phyloP scores from a whole-genome alignment of 2,113 vertebrate species.

The Motacilla tschutschensis region DNA sequence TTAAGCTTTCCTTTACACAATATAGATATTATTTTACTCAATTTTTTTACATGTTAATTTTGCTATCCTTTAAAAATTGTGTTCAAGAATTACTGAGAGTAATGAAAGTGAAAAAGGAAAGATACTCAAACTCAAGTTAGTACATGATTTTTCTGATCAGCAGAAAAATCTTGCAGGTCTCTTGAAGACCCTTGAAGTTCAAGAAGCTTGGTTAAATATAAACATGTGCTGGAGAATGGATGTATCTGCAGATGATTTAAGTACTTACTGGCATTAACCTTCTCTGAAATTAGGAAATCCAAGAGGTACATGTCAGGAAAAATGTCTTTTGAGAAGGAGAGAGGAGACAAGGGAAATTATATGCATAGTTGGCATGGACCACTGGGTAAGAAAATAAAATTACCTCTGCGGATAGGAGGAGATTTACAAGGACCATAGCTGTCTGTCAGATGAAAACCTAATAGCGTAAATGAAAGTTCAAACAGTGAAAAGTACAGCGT shows the following conservation, averaged over 20 bases:
- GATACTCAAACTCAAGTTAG: background rate
- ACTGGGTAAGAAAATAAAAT: slow-evolving; percentile 20
- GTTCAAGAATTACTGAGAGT: background rate
- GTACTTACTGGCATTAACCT: background rate
- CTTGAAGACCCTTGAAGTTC: background rate
- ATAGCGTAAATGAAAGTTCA: slow-evolving; percentile 17
- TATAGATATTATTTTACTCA: background rate
- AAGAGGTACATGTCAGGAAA: background rate
- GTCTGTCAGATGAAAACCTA: slow-evolving; percentile 19
- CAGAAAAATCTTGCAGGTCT: background rate
- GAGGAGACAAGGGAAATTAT: background rate
- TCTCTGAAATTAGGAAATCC: slow-evolving; percentile 18
- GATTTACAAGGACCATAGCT: slow-evolving; percentile 12
- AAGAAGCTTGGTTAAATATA: background rate
- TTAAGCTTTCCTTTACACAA: background rate
- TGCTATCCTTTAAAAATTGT: background rate
- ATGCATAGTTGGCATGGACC: background rate
- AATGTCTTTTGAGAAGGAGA: background rate
- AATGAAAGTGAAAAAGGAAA: background rate
- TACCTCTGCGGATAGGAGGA: slow-evolving; percentile 29
- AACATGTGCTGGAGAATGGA: background rate
- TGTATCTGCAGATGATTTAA: background rate
- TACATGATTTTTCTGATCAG: background rate
- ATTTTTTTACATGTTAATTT: background rate
- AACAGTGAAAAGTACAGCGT: background rate